These are phyloP conservation scores for Pherbina coryleti DNA, from an alignment of 2,888 invertebrate species.

Conservation along the genomic window DNA sequence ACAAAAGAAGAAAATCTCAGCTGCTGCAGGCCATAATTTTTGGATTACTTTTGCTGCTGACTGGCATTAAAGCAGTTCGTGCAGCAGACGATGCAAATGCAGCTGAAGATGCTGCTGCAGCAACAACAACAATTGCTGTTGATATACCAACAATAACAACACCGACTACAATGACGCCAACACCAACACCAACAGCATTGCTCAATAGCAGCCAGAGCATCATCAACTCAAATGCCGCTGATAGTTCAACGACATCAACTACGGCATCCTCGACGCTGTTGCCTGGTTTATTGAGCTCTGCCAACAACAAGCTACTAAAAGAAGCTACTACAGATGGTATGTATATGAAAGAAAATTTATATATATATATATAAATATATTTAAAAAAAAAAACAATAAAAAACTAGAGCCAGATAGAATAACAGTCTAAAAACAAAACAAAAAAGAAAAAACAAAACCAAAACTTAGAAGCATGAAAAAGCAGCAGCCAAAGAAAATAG, in stretches of 20 bases:
- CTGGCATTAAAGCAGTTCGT: conserved; percentile 61
- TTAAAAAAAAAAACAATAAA: too few species aligned
- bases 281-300: conserved; percentile 38
- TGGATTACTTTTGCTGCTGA: conserved; percentile 58
- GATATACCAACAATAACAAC: conserved; percentile 38
- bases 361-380: not conserved
- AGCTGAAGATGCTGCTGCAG: conserved; percentile 52
- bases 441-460: not conserved
- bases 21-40: conserved; percentile 55
- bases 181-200: conserved; percentile 28
- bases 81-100: conserved; percentile 58
- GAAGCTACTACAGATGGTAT: conserved; percentile 24
- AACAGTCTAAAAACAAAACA: not conserved
- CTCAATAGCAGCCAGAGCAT: conserved; percentile 27
- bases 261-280: conserved; percentile 35
- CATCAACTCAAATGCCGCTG: conserved; percentile 38
- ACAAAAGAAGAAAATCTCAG: conserved; percentile 51
- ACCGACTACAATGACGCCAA: conserved; percentile 38
- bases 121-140: conserved; percentile 41
- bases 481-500: not conserved
- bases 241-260: conserved; percentile 55
- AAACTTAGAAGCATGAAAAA: not conserved
- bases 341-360: not conserved
- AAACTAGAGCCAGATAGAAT: not conserved
- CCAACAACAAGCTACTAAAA: conserved; percentile 23